Base-by-base conservation (phyloP, 2,888 invertebrate genomes). In the Protonemura montana region DNA sequence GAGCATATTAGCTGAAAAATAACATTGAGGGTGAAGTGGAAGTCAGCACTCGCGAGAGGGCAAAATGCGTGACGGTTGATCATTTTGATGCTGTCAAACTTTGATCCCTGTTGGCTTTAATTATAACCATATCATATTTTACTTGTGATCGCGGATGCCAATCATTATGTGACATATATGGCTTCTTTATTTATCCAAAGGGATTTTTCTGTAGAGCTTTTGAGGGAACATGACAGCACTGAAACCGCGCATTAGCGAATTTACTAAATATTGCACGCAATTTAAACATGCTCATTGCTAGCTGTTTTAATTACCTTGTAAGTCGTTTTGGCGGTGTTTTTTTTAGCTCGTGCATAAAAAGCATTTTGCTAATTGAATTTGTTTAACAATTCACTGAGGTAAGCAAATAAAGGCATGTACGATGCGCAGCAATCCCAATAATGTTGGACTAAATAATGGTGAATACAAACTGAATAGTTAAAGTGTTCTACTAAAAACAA, bases 1-100 rank as follows among this genome's bases (percentile, higher is more conserved):
- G 59, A 84, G 84, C 84, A 76, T 84, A 84, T 84, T 84, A 84
- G 84, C 84, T 26, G 28, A 6, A 29, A 76, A 29, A 84, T 83
- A 30, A 83, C 35, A 41, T 10, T 59, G 59, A 13, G 59, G 59
- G 59, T 59, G 59, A 59, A 59, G 59, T 59, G 59, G 13, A 59
- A 3, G 59, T 59, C 59, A 59, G 59, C 13, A 59, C 6, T 59
- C 6, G 59, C 21, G 1, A 80, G 80, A 81, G 21, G 59, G 59
- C 59, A 59, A 59, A 21, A 59, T 13, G 59, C 3, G 59, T 59
- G 59, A 59, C 16, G 1, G 59, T 59, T 59, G 59, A 59, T 59
- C 59, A 13, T 59, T 59, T 59, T 59, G 59, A 59, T 21, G 59
- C 59, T 59, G 59, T 59, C 59, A 59, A 59, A 59, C 35, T 7